Evolutionary conservation across 2,113 vertebrate species (phyloP).

Genomic region (Barbus barbus): DNA sequence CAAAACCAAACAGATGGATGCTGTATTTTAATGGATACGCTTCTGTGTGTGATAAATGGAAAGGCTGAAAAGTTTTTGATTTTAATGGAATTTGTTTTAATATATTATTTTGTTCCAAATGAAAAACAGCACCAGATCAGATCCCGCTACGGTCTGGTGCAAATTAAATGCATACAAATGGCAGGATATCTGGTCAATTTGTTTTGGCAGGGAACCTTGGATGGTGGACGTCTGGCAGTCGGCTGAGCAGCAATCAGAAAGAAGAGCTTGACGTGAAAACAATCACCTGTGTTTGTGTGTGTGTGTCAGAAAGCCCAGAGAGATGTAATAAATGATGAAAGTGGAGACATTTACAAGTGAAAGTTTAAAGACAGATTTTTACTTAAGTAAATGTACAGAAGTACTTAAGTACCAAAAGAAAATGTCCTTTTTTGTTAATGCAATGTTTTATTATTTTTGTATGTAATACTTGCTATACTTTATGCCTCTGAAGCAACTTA

Average conservation of each 20-base stretch:
- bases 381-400: too few species aligned
- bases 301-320: neutral
- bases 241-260: neutral
- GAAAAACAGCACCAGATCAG: neutral
- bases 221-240: neutral
- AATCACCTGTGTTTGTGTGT: neutral
- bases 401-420: too few species aligned
- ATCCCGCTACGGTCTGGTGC: neutral
- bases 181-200: neutral
- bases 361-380: too few species aligned
- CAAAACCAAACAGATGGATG: neutral
- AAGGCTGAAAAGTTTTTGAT: neutral
- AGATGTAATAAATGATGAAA: too few species aligned
- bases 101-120: neutral
- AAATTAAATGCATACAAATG: neutral
- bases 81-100: neutral
- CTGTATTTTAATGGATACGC: neutral
- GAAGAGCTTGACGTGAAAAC: neutral
- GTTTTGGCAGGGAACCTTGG: constrained; percentile 9
- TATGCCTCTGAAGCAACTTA: too few species aligned
- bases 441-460: too few species aligned
- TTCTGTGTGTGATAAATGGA: neutral
- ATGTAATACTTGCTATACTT: too few species aligned
- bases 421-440: too few species aligned
- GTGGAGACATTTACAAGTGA: too few species aligned